Base-by-base conservation (phyloP, 2,888 invertebrate genomes). In the Drosophila sordidapex region DNA sequence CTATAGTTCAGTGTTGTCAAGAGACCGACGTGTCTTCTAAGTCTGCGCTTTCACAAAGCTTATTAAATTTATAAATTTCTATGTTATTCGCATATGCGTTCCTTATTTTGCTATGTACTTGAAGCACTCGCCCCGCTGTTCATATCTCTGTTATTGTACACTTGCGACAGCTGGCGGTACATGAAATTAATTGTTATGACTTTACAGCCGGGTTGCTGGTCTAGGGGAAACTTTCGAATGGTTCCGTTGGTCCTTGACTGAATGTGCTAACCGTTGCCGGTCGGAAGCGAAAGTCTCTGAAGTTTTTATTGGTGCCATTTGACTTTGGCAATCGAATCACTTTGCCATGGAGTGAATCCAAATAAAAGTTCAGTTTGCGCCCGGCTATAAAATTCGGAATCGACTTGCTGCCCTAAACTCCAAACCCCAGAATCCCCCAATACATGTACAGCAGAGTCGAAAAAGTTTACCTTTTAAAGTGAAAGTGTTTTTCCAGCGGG, bases 261-360 rank as follows among this genome's bases (percentile, higher is more conserved):
- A 57, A 56, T 76, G 74, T 77, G 58, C 52, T 67, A 62, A 52
- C 46, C 51, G 21, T 52, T 56, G 63, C 60, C 63, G 59, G 48
- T 46, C 61, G 78, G 82, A 81, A 73, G 65, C 33, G 62, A 81
- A 70, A 73, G 82, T 73, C 69, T 71, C 72, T 71, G 56, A 77
- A 82, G 82, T 87, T 84, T 87, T 84, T 84, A 84, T 84, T 82
- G 87, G 61, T 68, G 84, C 85, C 86, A 76, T 82, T 85, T 76
- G 69, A 79, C 70, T 74, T 70, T 70, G 76, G 74, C 83, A 87
- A 87, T 87, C 85, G 85, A 87, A 82, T 84, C 74, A 65, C 68
- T 76, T 73, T 70, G 66, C 54, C 66, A 54, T 49, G 68, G 49
- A 58, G 59, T 52, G 79, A 66, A 69, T 70, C 54, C 66, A 66